A percentile compares a stretch with the other conserved stretches of the same genome.
These are phyloP conservation scores for Leptarthrus brevirostris DNA, from an alignment of 2,888 invertebrate genomes.

Conservation along the genomic window DNA sequence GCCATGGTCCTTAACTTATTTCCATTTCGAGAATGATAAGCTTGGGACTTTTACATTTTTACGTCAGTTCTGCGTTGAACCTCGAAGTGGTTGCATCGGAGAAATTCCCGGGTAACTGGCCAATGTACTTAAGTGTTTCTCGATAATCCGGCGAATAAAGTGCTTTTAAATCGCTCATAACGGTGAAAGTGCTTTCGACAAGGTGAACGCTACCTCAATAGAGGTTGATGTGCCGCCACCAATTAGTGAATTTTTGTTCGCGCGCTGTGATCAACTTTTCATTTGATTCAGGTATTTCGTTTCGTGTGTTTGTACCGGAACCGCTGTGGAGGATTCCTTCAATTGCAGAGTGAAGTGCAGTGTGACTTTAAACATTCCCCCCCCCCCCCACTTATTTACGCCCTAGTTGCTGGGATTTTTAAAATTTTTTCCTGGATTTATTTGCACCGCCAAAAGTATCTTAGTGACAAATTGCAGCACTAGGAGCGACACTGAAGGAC, in stretches of 20 bases:
- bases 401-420: constrained; percentile 8
- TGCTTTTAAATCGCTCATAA: not conserved
- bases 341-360: not conserved
- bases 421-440: constrained; percentile 10
- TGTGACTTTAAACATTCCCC: constrained; percentile 9
- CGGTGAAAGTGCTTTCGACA: constrained; percentile 5
- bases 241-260: constrained; percentile 16
- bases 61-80: constrained; percentile 47
- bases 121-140: not conserved
- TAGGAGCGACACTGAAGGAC: not conserved
- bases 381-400: not conserved
- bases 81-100: constrained; percentile 50
- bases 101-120: not conserved
- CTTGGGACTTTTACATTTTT: constrained; percentile 41
- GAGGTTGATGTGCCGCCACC: not conserved
- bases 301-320: not conserved
- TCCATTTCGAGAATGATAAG: constrained; percentile 40
- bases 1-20: constrained; percentile 24
- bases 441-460: constrained; percentile 15
- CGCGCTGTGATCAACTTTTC: constrained; percentile 1
- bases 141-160: constrained; percentile 7
- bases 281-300: constrained; percentile 17
- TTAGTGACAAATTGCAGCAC: not conserved
- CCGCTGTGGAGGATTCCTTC: not conserved
- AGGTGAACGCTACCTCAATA: not conserved